Evolutionary conservation across 2,797 vertebrate species (phyloP).

Genomic region (Sphaeramia orbicularis): DNA sequence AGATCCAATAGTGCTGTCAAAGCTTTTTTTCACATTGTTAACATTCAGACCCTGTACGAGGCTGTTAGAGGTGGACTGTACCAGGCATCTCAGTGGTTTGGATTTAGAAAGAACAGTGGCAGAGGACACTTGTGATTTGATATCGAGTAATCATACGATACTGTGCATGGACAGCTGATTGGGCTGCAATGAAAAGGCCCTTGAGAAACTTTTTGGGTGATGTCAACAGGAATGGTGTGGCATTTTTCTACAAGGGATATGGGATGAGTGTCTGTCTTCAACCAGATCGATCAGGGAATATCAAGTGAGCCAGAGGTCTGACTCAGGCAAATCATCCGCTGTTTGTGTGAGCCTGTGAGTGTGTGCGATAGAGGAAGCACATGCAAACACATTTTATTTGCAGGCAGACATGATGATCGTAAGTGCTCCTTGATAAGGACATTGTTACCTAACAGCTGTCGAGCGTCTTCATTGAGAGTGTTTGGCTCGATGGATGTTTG

Average conservation of each 20-base stretch:
- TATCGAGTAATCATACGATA: slow-evolving; percentile 58
- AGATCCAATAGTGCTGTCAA: slow-evolving; percentile 74
- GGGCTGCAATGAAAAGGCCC: slow-evolving; percentile 50
- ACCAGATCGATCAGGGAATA: slow-evolving; percentile 74
- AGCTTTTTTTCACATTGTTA: slow-evolving; percentile 70
- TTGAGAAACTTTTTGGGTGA: slow-evolving; percentile 73
- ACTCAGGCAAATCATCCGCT: slow-evolving; percentile 74
- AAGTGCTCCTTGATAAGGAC: slow-evolving; percentile 17
- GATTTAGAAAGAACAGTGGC: slow-evolving; percentile 31
- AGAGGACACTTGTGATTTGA: slow-evolving; percentile 68
- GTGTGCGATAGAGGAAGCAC: slow-evolving; percentile 27
- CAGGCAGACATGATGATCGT: slow-evolving; percentile 8
- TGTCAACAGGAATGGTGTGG: slow-evolving; percentile 63
- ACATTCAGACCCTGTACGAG: slow-evolving; percentile 44
- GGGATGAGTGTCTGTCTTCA: slow-evolving; percentile 72
- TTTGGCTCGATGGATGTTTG: slow-evolving; percentile 19
- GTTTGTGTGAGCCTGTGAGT: slow-evolving; percentile 44
- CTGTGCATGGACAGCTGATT: slow-evolving; percentile 55
- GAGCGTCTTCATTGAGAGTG: slow-evolving; percentile 16
- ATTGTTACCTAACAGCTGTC: slow-evolving; percentile 36
- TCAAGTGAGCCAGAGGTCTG: slow-evolving; percentile 77
- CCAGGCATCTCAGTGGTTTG: slow-evolving; percentile 21
- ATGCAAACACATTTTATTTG: slow-evolving; percentile 30
- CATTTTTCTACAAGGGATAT: slow-evolving; percentile 65
- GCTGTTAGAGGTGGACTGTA: slow-evolving; percentile 41